A percentile compares a stretch with the other conserved stretches of the same genome.
phyloP scores from a whole-genome alignment of 92 coral and sea anemone species.

The Epizoanthus scotinus region DNA sequence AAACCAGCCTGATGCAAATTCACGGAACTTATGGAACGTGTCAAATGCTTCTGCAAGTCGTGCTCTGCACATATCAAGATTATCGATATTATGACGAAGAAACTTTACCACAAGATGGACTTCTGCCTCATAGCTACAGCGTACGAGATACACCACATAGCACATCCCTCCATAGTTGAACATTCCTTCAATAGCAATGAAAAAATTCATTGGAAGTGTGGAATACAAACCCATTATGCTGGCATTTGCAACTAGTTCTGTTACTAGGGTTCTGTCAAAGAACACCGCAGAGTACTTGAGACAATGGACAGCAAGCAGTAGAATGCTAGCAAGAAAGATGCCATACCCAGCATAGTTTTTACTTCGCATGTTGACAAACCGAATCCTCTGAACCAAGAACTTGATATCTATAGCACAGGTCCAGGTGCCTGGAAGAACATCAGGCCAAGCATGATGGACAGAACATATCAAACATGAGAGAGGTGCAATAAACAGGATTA shows the following conservation, averaged over 20 bases:
- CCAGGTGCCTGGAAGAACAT: constrained; percentile 73
- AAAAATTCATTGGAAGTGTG: constrained; percentile 55
- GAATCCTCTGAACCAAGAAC: constrained; percentile 68
- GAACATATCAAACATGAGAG: constrained; percentile 67
- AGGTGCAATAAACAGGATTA: constrained; percentile 72
- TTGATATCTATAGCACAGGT: constrained; percentile 74
- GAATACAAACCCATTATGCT: constrained; percentile 43
- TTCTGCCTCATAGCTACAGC: constrained; percentile 91
- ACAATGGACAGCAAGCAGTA: constrained; percentile 50
- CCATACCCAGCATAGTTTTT: constrained; percentile 68
- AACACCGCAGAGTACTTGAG: constrained; percentile 65
- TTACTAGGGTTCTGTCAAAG: constrained; percentile 67
- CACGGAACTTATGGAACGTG: constrained; percentile 81
- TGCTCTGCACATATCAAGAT: constrained; percentile 81
- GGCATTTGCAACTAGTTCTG: constrained; percentile 41
- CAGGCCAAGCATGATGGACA: constrained; percentile 62
- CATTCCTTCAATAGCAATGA: constrained; percentile 72
- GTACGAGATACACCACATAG: constrained; percentile 75
- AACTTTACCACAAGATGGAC: constrained; percentile 70
- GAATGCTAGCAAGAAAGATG: constrained; percentile 47
- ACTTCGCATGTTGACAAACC: constrained; percentile 72
- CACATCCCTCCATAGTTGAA: constrained; percentile 82
- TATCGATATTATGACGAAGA: constrained; percentile 58
- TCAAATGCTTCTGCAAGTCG: constrained; percentile 85
- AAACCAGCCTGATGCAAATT: constrained; percentile 87